A percentile compares a stretch with the other conserved stretches of the same genome.
Conservation (phyloP, 2,113 vertebrate genomes). For the Phalacrocorax pelagicus region DNA sequence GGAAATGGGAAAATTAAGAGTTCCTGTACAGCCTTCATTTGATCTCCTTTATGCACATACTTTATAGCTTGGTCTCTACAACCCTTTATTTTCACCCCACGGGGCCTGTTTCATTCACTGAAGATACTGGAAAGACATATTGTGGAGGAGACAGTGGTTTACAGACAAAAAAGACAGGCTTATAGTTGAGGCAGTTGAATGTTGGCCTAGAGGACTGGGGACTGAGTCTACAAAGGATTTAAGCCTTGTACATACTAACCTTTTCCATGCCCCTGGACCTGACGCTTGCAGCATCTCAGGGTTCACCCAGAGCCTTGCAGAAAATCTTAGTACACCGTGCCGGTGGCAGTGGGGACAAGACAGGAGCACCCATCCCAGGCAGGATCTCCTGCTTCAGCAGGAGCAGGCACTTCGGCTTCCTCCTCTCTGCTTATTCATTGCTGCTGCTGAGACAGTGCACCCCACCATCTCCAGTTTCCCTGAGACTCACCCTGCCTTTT, state of each 20-base stretch:
- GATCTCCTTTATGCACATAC: not conserved
- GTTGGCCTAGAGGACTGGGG: not conserved
- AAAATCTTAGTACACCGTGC: not conserved
- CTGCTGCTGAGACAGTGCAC: not conserved
- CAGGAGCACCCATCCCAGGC: not conserved
- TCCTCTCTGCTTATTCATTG: not conserved
- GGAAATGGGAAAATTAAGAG: constrained; percentile 4
- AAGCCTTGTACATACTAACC: not conserved
- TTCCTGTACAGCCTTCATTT: not conserved
- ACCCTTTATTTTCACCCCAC: not conserved
- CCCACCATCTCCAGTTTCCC: not conserved
- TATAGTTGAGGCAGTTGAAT: not conserved
- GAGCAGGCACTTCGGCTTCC: not conserved
- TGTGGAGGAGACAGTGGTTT: not conserved
- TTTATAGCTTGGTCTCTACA: not conserved
- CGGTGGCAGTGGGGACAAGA: not conserved
- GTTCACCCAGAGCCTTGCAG: not conserved
- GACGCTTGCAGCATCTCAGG: rapidly evolving
- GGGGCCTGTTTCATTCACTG: not conserved
- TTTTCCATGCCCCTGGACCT: rapidly evolving
- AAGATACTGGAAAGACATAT: not conserved
- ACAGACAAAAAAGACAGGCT: not conserved
- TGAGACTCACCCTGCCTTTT: not conserved
- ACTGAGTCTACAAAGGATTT: not conserved
- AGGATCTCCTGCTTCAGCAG: not conserved